Conservation (phyloP, 2,113 vertebrate genomes). For the Microcebus murinus region DNA sequence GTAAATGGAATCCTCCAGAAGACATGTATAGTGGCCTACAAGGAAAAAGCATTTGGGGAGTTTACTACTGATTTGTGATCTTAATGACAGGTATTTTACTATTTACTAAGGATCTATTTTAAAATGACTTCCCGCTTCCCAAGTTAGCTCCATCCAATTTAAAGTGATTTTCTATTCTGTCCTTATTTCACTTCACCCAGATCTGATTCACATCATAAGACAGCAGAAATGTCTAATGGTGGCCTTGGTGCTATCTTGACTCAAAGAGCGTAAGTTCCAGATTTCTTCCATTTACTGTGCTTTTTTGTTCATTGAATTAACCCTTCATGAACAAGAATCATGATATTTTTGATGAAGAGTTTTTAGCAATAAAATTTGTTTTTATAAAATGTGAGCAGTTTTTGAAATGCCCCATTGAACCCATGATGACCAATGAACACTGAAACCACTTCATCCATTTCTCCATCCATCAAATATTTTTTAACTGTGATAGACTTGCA, state of each 20-base stretch:
- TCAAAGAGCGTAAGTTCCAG: neutral
- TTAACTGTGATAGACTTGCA: neutral
- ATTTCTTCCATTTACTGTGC: neutral
- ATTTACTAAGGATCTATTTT: neutral
- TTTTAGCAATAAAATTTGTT: conserved; percentile 19
- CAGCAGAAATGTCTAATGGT: neutral
- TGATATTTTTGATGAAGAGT: neutral
- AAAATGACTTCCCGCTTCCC: neutral
- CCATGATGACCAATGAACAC: neutral
- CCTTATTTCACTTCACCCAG: neutral
- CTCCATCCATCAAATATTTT: neutral
- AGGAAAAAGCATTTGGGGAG: neutral
- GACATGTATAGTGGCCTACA: neutral
- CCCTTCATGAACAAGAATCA: neutral
- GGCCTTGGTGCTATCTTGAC: neutral
- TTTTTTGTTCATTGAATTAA: conserved; percentile 16
- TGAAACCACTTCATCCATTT: neutral
- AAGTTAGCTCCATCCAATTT: neutral
- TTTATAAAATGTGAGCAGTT: neutral
- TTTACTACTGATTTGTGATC: neutral
- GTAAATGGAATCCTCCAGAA: neutral
- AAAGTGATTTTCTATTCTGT: neutral
- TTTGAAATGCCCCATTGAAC: neutral
- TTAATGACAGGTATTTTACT: neutral
- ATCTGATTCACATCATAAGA: neutral